phyloP scores from a whole-genome alignment of 2,797 vertebrate genomes.

The Australoheros facetus region DNA sequence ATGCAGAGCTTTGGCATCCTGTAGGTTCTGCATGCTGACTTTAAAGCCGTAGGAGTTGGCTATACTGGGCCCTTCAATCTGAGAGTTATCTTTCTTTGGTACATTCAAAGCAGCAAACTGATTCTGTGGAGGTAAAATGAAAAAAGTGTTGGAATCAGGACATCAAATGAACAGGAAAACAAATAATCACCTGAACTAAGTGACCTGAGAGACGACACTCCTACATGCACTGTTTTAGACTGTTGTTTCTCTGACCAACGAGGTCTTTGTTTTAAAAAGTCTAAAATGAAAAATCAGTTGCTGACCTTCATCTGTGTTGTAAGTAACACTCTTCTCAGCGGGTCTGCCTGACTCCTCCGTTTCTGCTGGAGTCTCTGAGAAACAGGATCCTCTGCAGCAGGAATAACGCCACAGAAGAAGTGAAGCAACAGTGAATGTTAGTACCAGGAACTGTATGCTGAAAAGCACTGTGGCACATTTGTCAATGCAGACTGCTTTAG shows the following conservation, averaged over 20 bases:
- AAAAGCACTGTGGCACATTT: not conserved
- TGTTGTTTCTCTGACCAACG: not conserved
- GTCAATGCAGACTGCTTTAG: not conserved
- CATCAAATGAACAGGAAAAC: not conserved
- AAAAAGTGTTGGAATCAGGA: not conserved
- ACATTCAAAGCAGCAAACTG: slow-evolving; percentile 88
- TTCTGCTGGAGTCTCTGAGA: slow-evolving; percentile 83
- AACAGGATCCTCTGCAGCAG: slow-evolving; percentile 74
- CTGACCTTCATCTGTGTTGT: slow-evolving; percentile 92
- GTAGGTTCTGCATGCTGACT: slow-evolving; percentile 95
- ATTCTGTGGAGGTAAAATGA: slow-evolving; percentile 79
- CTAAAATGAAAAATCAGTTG: not conserved
- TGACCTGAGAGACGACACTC: not conserved
- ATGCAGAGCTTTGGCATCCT: slow-evolving; percentile 96
- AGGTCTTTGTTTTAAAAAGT: not conserved
- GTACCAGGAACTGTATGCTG: not conserved
- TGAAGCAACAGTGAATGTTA: not conserved
- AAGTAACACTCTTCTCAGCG: slow-evolving; percentile 88
- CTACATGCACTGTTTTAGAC: not conserved
- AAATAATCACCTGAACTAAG: too few species aligned
- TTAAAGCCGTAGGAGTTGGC: slow-evolving; percentile 97
- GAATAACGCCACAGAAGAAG: not conserved
- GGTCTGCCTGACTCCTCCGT: slow-evolving; percentile 80
- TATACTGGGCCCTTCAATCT: slow-evolving; percentile 96
- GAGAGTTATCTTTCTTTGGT: slow-evolving; percentile 90